Evolutionary conservation across 1,140 invertebrate genomes (phyloP).

Genomic region (Brachionus manjavacas): DNA sequence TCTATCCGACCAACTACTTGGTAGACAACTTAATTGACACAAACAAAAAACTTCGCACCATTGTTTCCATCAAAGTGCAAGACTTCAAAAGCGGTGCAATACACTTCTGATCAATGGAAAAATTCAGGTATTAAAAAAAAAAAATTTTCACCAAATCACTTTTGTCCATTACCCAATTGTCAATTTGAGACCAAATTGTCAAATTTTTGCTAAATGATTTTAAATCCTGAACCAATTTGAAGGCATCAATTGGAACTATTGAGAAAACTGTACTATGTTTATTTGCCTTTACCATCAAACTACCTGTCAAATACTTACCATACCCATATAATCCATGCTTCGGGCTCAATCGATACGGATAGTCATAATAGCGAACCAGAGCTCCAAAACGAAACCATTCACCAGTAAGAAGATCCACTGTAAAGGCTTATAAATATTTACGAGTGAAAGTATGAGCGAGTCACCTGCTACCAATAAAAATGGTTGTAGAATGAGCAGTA

Average conservation of each 20-base stretch:
- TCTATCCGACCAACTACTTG: slow-evolving; percentile 60
- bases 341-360: slow-evolving; percentile 32
- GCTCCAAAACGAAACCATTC: not conserved
- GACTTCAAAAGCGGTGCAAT: slow-evolving; percentile 97
- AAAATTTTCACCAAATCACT: not conserved
- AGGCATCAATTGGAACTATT: slow-evolving; percentile 26
- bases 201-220: not conserved
- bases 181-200: not conserved
- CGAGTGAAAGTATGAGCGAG: not conserved
- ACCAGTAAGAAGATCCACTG: not conserved
- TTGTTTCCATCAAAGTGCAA: slow-evolving; percentile 97
- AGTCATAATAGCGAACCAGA: slow-evolving; percentile 33
- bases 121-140: slow-evolving; percentile 65
- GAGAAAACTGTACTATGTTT: slow-evolving; percentile 25
- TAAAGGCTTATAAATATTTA: slow-evolving; percentile 23
- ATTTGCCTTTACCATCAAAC: slow-evolving; percentile 13
- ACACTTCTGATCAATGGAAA: slow-evolving; percentile 97
- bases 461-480: not conserved
- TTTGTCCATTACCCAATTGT: not conserved
- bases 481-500: not conserved
- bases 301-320: not conserved
- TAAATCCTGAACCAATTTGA: not conserved
- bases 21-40: slow-evolving; percentile 61
- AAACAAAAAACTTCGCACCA: slow-evolving; percentile 73
- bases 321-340: slow-evolving; percentile 22